Evolutionary conservation across 2,113 vertebrate genomes (phyloP), one percentile per base, ranked within the genome.

Genomic region (Albula goreensis): DNA sequence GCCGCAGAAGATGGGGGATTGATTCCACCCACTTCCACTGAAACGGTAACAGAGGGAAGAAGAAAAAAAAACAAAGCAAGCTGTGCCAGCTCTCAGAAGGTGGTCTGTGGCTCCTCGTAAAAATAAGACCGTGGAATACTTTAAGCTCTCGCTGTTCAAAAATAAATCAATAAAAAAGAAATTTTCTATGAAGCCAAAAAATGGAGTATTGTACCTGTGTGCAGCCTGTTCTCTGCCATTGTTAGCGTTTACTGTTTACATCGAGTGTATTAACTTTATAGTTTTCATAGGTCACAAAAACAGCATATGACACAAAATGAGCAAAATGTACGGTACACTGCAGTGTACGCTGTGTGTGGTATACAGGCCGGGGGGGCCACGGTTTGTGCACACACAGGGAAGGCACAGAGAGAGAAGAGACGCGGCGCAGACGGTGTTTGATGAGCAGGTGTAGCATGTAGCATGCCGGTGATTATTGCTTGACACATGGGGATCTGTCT

Each of bases 361-460:
- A 74, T 77, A 77, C 84, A 63, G 77, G 41, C 74, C 19, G 49
- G 22, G 12, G 51, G 51, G 5, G 31, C 52, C 31, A 49, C 51
- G 51, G 53, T 50, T 60, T 13, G 66, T 83, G 80, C 78, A 74
- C 66, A 82, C 48, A 66, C 85, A 78, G 51, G 57, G 15, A 82
- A 78, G 49, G 50, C 80, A 81, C 48, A 70, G 48, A 25, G 50
- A 49, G 82, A n/a, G 19, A 19, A 66, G 2, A 12, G 15, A 60
- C 48, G 25, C 10, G 60, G 70, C 52, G 63, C 50, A 63, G 15
- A 86, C 78, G 52, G 50, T 2, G 77, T 17, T 12, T 78, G 1
- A 22, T 48, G 50, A 15, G 78, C 50, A 48, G 2, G 78, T 50
- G 49, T 41, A 5, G 5, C 7, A 9, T 74, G 70, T 74, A n/a